Evolutionary conservation across 2,888 invertebrate genomes (phyloP).

Genomic region (Abrostola tripartita): DNA sequence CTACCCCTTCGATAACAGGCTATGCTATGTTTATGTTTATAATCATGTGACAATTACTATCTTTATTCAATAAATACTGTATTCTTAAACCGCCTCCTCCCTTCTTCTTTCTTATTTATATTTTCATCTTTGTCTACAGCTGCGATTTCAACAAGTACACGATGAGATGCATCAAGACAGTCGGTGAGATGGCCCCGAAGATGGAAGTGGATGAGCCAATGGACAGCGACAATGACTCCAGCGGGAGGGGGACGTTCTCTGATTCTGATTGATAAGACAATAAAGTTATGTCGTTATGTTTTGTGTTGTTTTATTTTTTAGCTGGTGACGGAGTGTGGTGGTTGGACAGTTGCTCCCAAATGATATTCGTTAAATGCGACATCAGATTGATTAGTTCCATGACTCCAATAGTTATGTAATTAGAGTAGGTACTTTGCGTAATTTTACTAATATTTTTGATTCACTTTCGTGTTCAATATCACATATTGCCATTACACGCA

Average conservation of each 20-base stretch:
- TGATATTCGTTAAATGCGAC: no score
- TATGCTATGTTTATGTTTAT: not conserved
- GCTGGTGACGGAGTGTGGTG: no score
- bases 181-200: constrained; percentile 79
- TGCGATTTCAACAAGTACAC: constrained; percentile 97
- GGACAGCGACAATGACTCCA: constrained; percentile 76
- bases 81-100: no score
- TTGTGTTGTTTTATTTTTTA: not conserved
- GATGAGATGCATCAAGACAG: constrained; percentile 90
- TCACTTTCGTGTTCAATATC: no score
- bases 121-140: constrained; percentile 86
- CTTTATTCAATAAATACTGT: not conserved
- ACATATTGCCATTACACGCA: no score
- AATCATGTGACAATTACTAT: not conserved
- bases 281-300: constrained; percentile 27
- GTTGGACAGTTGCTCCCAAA: no score
- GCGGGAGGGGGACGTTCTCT: constrained; percentile 79
- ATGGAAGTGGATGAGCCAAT: constrained; percentile 66
- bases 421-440: no score
- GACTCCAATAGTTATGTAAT: no score
- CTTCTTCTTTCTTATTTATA: no score
- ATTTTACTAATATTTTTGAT: no score
- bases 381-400: no score
- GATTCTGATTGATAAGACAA: constrained; percentile 71
- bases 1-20: no score